Evolutionary conservation across 2,888 invertebrate genomes (phyloP).

Genomic region (Phaedon cochleariae): DNA sequence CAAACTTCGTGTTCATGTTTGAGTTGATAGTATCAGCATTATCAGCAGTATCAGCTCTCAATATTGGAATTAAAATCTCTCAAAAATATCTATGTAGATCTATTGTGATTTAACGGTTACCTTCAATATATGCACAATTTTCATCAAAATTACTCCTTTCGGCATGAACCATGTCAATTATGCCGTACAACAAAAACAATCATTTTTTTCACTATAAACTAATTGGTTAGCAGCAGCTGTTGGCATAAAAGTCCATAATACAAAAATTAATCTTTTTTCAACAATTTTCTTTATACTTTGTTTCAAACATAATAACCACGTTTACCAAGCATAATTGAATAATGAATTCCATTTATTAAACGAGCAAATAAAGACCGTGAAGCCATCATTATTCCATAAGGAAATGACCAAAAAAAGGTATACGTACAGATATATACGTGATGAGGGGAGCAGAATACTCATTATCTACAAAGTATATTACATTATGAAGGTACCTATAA

Average conservation of each 20-base stretch:
- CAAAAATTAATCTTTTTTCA: neutral
- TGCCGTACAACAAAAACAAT: no score
- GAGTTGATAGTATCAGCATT: no score
- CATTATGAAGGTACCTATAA: neutral
- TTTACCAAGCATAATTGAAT: neutral
- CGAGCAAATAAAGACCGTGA: neutral
- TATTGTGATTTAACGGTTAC: no score
- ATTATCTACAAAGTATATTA: conserved; percentile 25
- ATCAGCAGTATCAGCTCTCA: no score
- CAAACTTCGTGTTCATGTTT: no score
- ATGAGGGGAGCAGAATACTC: conserved; percentile 1
- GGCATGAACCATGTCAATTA: no score
- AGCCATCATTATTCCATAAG: neutral
- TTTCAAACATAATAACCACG: neutral
- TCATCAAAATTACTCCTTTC: no score
- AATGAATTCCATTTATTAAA: conserved; percentile 1
- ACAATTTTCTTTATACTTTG: neutral
- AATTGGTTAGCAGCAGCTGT: neutral
- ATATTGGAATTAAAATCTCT: no score
- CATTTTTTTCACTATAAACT: neutral
- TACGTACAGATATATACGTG: neutral
- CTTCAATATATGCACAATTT: no score
- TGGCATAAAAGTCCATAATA: neutral
- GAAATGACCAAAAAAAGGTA: neutral
- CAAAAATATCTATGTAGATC: no score